phyloP scores from a whole-genome alignment of 2,888 invertebrate genomes.

The Epirrhoe alternata region DNA sequence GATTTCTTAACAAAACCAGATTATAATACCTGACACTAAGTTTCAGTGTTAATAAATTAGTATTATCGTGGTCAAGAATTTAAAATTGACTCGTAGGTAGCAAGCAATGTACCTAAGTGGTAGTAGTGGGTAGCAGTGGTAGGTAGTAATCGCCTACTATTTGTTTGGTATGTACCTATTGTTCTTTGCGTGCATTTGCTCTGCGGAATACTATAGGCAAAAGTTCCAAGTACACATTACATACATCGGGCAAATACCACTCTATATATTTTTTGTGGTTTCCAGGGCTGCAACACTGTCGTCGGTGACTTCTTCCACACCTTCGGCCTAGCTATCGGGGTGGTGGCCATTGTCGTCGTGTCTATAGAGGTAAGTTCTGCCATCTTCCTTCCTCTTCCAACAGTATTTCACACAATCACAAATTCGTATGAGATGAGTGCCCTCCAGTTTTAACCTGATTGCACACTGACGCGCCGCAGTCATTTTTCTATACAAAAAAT shows the following conservation, averaged over 20 bases:
- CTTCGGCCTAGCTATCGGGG: slow-evolving; percentile 84
- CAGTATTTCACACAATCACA: too few relatives aligned
- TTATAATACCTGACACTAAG: too few relatives aligned
- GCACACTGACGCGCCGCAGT: too few relatives aligned
- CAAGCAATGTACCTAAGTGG: too few relatives aligned
- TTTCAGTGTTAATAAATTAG: too few relatives aligned
- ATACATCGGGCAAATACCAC: too few relatives aligned
- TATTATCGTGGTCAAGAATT: too few relatives aligned
- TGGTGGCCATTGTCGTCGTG: slow-evolving; percentile 87
- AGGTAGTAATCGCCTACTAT: background rate
- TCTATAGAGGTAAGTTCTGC: slow-evolving; percentile 86
- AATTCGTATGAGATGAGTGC: background rate
- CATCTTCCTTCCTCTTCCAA: background rate
- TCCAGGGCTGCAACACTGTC: slow-evolving; percentile 76
- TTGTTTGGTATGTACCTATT: background rate
- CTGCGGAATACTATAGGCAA: background rate
- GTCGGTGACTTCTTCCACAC: slow-evolving; percentile 71
- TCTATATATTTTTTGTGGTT: slow-evolving; percentile 37
- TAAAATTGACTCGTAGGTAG: too few relatives aligned
- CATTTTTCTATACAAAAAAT: too few relatives aligned
- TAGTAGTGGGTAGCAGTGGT: too few relatives aligned
- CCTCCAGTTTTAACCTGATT: too few relatives aligned
- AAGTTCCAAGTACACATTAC: background rate
- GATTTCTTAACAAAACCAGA: too few relatives aligned
- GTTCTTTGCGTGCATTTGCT: background rate